Conservation (phyloP, 2,113 vertebrate species). For the Austrofundulus limnaeus region DNA sequence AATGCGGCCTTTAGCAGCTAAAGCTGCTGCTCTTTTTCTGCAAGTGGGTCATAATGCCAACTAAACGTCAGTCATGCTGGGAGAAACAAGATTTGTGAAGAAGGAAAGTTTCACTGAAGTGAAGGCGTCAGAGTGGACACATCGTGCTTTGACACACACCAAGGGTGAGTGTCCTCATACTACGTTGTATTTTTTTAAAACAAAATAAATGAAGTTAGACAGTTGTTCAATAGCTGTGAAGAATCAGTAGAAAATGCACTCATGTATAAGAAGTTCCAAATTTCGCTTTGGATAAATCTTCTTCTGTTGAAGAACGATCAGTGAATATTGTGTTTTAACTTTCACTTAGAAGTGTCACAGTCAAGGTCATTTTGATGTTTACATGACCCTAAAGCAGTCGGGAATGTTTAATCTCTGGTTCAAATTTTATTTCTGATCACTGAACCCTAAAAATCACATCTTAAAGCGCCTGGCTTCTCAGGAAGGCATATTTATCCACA, state of each 20-base stretch:
- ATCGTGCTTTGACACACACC: no score
- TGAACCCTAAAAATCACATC: not conserved
- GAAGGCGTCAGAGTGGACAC: not conserved
- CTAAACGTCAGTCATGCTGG: conserved; percentile 27
- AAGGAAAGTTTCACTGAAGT: not conserved
- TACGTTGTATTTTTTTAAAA: not conserved
- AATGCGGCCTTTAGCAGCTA: conserved; percentile 40
- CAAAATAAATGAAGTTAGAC: not conserved
- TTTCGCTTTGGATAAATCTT: conserved; percentile 17
- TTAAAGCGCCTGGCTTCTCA: not conserved
- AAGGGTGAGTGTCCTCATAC: not conserved
- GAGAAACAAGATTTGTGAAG: not conserved
- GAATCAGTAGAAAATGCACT: no score
- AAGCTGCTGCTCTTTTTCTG: conserved; percentile 28
- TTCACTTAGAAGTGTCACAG: not conserved
- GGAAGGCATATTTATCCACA: not conserved
- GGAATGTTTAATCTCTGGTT: not conserved
- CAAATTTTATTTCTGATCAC: not conserved
- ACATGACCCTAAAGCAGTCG: not conserved
- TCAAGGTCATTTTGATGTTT: not conserved
- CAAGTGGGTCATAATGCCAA: conserved; percentile 50
- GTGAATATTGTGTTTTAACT: not conserved
- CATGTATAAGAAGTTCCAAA: not conserved
- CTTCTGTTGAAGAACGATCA: conserved; percentile 11
- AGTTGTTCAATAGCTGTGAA: no score